A percentile compares a stretch with the other conserved stretches of the same genome.
Evolutionary conservation across 2,113 vertebrate species (phyloP).

Genomic region (Ailuropoda melanoleuca): DNA sequence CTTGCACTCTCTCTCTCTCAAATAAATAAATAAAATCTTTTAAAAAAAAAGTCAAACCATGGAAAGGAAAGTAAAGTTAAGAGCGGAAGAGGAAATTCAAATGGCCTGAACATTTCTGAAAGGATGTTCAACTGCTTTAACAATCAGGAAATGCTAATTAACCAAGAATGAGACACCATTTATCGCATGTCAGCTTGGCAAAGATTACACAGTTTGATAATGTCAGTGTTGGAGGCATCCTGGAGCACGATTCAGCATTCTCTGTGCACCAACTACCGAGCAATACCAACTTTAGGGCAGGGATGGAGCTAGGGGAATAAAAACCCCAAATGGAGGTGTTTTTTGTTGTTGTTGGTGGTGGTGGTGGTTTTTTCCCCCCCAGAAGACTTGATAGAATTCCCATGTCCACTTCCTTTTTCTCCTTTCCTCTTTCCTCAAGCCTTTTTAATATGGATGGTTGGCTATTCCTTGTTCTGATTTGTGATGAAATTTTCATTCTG

Average conservation of each 20-base stretch:
- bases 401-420: not conserved
- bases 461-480: not conserved
- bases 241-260: fast-evolving
- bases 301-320: too few relatives aligned
- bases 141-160: not conserved
- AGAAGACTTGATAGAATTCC: not conserved
- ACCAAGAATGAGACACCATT: not conserved
- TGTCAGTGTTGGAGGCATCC: not conserved
- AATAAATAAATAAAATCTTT: too few relatives aligned
- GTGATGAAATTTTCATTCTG: not conserved
- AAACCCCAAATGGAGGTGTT: not conserved
- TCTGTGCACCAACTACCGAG: fast-evolving
- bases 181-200: not conserved
- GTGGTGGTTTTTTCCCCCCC: too few relatives aligned
- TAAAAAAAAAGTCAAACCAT: not conserved
- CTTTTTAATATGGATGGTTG: not conserved
- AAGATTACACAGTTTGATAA: not conserved
- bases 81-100: not conserved
- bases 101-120: not conserved
- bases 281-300: not conserved
- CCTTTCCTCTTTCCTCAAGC: not conserved
- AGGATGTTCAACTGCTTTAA: not conserved
- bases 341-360: too few relatives aligned
- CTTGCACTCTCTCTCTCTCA: too few relatives aligned
- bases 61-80: not conserved